Conservation (phyloP, 2,888 invertebrate genomes). For the Cylindroiulus punctatus region DNA sequence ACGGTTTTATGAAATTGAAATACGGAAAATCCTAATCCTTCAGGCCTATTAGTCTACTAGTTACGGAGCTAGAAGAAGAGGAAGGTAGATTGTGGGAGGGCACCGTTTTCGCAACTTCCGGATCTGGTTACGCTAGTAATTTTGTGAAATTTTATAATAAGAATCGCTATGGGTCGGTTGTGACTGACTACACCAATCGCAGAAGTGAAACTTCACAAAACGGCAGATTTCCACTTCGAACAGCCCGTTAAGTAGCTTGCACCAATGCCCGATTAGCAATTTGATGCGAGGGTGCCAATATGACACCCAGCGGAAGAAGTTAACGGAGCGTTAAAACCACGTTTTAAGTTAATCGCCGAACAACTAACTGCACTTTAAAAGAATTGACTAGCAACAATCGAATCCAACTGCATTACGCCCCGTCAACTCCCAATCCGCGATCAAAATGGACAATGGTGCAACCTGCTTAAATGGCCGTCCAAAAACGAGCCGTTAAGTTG, state of each 20-base stretch:
- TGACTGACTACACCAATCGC: not conserved
- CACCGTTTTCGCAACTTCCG: conserved; percentile 20
- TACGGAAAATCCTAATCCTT: conserved; percentile 25
- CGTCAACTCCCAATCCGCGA: not conserved
- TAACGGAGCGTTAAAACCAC: not conserved
- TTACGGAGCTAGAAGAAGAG: conserved; percentile 27
- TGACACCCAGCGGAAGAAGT: not conserved
- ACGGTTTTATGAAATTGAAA: conserved; percentile 42
- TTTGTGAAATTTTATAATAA: not conserved
- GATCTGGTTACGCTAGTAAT: not conserved
- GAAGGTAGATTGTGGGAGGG: conserved; percentile 29
- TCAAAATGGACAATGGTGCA: not conserved
- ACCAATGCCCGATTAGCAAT: not conserved
- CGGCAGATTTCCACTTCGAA: not conserved
- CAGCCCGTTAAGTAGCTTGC: not conserved
- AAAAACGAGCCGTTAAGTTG: not conserved
- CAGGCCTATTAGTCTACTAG: not conserved
- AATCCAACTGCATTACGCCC: not conserved
- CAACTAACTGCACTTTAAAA: not conserved
- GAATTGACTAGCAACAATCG: conserved; percentile 31
- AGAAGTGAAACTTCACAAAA: too few relatives aligned
- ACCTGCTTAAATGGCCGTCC: not conserved
- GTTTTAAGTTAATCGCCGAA: not conserved
- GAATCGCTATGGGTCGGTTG: not conserved
- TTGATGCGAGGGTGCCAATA: not conserved